phyloP scores from a whole-genome alignment of 1,140 invertebrate genomes.

The Drosophila bifasciata region DNA sequence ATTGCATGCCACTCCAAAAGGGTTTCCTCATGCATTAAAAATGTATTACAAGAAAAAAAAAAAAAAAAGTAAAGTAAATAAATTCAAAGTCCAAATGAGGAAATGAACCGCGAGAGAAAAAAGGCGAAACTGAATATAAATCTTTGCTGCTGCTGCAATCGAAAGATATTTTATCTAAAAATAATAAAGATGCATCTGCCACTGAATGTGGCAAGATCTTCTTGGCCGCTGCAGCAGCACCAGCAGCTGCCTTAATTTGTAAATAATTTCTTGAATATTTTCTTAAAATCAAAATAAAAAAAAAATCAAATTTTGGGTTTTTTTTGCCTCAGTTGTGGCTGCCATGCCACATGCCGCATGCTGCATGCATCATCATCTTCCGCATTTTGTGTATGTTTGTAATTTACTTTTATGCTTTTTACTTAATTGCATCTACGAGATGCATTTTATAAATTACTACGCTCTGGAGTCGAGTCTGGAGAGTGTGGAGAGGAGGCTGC shows the following conservation, averaged over 20 bases:
- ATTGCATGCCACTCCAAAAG: slow-evolving; percentile 43
- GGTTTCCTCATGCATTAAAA: slow-evolving; percentile 62
- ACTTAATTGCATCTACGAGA: slow-evolving; percentile 77
- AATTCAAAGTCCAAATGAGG: slow-evolving; percentile 44
- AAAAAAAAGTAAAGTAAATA: slow-evolving; percentile 71
- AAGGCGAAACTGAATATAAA: slow-evolving; percentile 19
- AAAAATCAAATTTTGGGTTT: slow-evolving; percentile 56
- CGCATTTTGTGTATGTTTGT: slow-evolving; percentile 67
- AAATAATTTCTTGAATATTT: slow-evolving; percentile 67
- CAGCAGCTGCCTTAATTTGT: slow-evolving; percentile 74
- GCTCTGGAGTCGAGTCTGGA: slow-evolving; percentile 12
- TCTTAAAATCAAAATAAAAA: slow-evolving; percentile 65
- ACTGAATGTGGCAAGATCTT: slow-evolving; percentile 35
- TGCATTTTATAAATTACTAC: slow-evolving; percentile 79
- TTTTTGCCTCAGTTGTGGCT: neutral
- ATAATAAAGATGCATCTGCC: slow-evolving; percentile 70
- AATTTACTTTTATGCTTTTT: slow-evolving; percentile 82
- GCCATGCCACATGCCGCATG: neutral
- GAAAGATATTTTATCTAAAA: slow-evolving; percentile 80
- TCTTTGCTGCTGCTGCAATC: slow-evolving; percentile 34
- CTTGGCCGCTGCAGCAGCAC: slow-evolving; percentile 32
- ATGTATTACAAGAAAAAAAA: slow-evolving; percentile 52
- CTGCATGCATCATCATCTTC: slow-evolving; percentile 48
- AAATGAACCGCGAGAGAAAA: slow-evolving; percentile 16
- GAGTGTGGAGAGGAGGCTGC: too few relatives aligned